Evolutionary conservation across 2,888 invertebrate species (phyloP).

Genomic region (Diarsia mendica): DNA sequence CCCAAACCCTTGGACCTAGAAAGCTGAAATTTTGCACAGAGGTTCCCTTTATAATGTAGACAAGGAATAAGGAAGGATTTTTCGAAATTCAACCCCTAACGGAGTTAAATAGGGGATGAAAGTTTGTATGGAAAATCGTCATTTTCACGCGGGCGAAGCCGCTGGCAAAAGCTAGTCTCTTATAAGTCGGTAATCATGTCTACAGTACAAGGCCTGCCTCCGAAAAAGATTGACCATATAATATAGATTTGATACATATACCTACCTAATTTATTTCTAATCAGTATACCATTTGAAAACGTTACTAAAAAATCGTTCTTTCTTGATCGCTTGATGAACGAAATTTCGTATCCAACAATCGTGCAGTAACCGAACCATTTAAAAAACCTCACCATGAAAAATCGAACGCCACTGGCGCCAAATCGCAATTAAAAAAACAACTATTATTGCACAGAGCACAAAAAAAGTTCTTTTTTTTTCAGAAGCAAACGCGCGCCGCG

Average conservation of each 20-base stretch:
- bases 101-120: too few species aligned
- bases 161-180: too few species aligned
- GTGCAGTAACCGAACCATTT: not conserved
- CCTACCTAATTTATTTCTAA: not conserved
- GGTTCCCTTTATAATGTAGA: too few species aligned
- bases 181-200: not conserved
- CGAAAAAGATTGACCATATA: not conserved
- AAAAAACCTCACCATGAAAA: slow-evolving; percentile 39
- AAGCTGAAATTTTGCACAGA: too few species aligned
- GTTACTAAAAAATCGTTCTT: not conserved
- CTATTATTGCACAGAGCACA: slow-evolving; percentile 68
- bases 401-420: slow-evolving; percentile 65
- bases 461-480: slow-evolving; percentile 72
- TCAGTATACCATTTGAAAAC: too few species aligned
- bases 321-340: not conserved
- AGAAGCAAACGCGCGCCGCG: slow-evolving; percentile 76
- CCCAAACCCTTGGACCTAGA: too few species aligned
- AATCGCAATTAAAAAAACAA: slow-evolving; percentile 64
- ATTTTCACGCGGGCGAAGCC: too few species aligned
- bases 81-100: too few species aligned
- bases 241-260: too few species aligned
- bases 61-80: too few species aligned
- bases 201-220: not conserved
- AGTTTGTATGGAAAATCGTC: too few species aligned
- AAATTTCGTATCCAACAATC: not conserved